Evolutionary conservation across 2,888 invertebrate genomes (phyloP), one percentile per base, ranked within the genome.

Genomic region (Argyresthia albistria): DNA sequence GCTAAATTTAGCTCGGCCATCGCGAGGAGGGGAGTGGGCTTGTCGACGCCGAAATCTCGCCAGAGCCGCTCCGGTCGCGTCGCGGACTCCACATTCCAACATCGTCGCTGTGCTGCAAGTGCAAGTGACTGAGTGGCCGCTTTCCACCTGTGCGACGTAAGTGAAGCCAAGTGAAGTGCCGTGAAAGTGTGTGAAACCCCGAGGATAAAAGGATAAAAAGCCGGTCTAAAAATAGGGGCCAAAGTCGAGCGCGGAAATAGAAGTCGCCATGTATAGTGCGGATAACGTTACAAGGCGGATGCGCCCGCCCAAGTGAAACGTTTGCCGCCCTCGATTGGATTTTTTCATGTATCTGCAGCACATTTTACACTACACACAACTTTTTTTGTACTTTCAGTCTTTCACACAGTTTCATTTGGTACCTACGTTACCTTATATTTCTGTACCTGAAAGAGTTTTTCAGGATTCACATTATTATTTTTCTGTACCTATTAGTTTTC

Each of bases 81-180:
- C 89, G 91, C 90, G 90, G 90, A 90, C 90, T 90, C 90, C 90
- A 90, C 90, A 91, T 90, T 90, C 90, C 90, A 90, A 89, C 90
- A 14, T 25, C 48, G 87, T 80, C 81, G 86, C 82, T 80, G 81
- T 80, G 83, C 81, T 81, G 82, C 74, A 76, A 76, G 78, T 70
- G 70, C 69, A 66, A 65, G 67, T 80, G 80, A 81, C 82, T 77
- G 75, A 75, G 77, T 80, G 83, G 82, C 87, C 86, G 83, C 73
- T 81, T 82, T 82, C 80, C 62, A 76, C 80, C 80, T 80, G 83
- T 79, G 87, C 86, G 84, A 88, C 87, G 88, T 89, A 86, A 88
- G 88, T 88, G 82, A 76, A 67, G 76, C 53, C 45, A 12, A 35
- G 53, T 49, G 47, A 16, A 11, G 45, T 51, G 43, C 48, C 52